These are phyloP conservation scores for Hoplodrina blanda DNA, from an alignment of 2,888 invertebrate species.

Conservation along the genomic window DNA sequence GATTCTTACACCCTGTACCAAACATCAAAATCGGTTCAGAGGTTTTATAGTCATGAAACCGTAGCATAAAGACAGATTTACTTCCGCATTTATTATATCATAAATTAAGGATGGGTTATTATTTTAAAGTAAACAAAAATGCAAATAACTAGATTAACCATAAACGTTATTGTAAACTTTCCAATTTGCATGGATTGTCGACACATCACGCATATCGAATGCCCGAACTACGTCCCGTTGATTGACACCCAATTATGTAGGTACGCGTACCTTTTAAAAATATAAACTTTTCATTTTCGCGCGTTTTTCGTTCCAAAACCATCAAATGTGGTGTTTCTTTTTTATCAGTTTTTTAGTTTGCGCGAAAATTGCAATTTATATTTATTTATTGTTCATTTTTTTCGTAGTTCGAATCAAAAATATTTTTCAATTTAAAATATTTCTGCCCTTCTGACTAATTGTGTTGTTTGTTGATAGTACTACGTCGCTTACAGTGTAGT, in stretches of 20 bases:
- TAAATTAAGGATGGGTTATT: no score
- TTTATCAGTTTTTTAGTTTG: conserved; percentile 1
- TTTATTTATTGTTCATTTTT: background rate
- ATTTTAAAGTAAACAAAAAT: background rate
- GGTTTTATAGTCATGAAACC: no score
- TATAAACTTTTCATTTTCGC: conserved; percentile 28
- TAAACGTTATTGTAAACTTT: conserved; percentile 27
- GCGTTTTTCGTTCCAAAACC: conserved; percentile 5
- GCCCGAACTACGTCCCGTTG: conserved; percentile 42
- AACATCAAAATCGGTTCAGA: no score
- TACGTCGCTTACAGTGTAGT: no score
- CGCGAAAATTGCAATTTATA: conserved; percentile 8
- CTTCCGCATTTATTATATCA: no score
- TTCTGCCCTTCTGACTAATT: background rate
- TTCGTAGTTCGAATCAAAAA: background rate
- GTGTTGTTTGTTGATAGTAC: conserved; percentile 1
- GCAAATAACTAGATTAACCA: conserved; percentile 12
- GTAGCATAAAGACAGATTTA: no score
- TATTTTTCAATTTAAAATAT: background rate
- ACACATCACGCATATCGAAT: conserved; percentile 30
- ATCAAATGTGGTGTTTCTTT: background rate
- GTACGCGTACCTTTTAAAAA: conserved; percentile 30
- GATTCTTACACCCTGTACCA: no score
- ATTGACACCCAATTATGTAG: conserved; percentile 54
- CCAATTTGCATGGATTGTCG: conserved; percentile 23